These are phyloP conservation scores for Watsonalla cultraria DNA, from an alignment of 2,888 invertebrate genomes.

Conservation along the genomic window DNA sequence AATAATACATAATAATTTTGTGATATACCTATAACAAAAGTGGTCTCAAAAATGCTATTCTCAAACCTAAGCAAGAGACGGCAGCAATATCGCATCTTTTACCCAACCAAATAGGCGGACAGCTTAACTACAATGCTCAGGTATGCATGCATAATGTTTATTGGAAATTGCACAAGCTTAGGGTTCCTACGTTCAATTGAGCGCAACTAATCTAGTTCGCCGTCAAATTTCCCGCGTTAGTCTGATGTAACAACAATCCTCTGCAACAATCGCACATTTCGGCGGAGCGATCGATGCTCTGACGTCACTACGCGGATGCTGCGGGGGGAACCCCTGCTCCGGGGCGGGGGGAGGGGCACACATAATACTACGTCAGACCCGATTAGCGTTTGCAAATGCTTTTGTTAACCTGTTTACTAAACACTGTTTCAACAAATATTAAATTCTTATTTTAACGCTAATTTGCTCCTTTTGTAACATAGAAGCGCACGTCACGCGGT, in stretches of 20 bases:
- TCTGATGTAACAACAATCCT: conserved; percentile 18
- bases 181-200: neutral
- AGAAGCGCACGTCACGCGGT: too few species aligned
- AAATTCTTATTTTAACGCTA: conserved; percentile 1
- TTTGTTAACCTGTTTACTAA: conserved; percentile 43
- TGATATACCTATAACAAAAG: too few species aligned
- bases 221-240: conserved; percentile 21
- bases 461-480: too few species aligned
- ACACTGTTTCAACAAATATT: conserved; percentile 17
- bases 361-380: conserved; percentile 37
- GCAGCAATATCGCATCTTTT: too few species aligned
- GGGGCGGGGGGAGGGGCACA: conserved; percentile 17
- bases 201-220: conserved; percentile 6
- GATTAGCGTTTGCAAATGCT: conserved; percentile 48
- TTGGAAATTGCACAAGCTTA: neutral
- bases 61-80: too few species aligned
- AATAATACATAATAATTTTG: too few species aligned
- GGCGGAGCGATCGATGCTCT: conserved; percentile 66
- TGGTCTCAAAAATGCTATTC: too few species aligned
- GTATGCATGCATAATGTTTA: too few species aligned
- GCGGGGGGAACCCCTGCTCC: conserved; percentile 20
- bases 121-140: too few species aligned
- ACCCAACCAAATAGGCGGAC: too few species aligned
- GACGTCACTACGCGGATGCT: conserved; percentile 66
- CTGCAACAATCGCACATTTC: conserved; percentile 40